phyloP scores from a whole-genome alignment of 2,888 invertebrate genomes.

The Drosophila bunnanda region DNA sequence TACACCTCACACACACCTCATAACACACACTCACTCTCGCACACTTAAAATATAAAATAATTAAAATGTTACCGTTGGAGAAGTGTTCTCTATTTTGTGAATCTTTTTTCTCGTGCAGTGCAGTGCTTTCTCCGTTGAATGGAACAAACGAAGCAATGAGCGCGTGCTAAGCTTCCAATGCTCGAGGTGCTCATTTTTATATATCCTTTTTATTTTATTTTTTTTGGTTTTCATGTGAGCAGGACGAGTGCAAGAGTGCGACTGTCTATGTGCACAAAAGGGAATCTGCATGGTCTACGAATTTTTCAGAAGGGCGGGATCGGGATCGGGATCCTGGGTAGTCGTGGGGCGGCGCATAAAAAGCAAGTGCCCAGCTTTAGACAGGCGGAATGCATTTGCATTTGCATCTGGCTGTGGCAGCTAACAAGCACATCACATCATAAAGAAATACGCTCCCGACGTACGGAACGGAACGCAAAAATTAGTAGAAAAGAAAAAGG shows the following conservation, averaged over 20 bases:
- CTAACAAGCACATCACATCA: slow-evolving; percentile 72
- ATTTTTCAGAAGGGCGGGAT: slow-evolving; percentile 37
- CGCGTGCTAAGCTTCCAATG: slow-evolving; percentile 64
- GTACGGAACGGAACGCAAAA: slow-evolving; percentile 49
- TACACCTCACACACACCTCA: slow-evolving; percentile 52
- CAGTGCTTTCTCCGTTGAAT: slow-evolving; percentile 58
- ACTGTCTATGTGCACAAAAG: slow-evolving; percentile 61
- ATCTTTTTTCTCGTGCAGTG: slow-evolving; percentile 35
- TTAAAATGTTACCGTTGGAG: slow-evolving; percentile 72
- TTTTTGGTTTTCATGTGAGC: slow-evolving; percentile 51
- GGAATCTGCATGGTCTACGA: slow-evolving; percentile 55
- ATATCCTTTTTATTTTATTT: slow-evolving; percentile 31
- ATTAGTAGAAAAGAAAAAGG: slow-evolving; percentile 48
- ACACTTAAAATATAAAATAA: slow-evolving; percentile 72
- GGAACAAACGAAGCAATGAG: slow-evolving; percentile 60
- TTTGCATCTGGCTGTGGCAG: slow-evolving; percentile 62
- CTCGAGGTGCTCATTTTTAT: slow-evolving; percentile 60
- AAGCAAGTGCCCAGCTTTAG: slow-evolving; percentile 75
- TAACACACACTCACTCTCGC: slow-evolving; percentile 28
- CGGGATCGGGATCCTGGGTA: slow-evolving; percentile 4
- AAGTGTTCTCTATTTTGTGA: slow-evolving; percentile 51
- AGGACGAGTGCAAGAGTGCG: slow-evolving; percentile 33
- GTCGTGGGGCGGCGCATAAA: slow-evolving; percentile 23
- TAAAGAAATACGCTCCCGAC: slow-evolving; percentile 59
- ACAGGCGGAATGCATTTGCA: slow-evolving; percentile 59